Conservation (phyloP, 2,113 vertebrate genomes). For the Sarotherodon lohbergeri region DNA sequence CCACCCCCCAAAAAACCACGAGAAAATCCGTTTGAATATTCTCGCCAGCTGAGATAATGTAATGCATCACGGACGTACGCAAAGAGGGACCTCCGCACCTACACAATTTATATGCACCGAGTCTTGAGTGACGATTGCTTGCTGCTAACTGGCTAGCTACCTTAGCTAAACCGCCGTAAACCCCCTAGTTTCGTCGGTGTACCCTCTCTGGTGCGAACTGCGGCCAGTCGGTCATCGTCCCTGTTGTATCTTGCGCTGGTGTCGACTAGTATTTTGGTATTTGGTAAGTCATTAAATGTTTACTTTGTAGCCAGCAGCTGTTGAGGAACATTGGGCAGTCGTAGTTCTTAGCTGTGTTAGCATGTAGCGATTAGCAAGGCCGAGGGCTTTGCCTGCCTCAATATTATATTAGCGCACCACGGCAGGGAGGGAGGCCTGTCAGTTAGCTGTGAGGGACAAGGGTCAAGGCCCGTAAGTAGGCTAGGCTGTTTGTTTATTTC, state of each 20-base stretch:
- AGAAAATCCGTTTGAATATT: conserved; percentile 11
- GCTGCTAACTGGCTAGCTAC: conserved; percentile 51
- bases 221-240: not conserved
- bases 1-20: not conserved
- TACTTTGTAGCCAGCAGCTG: not conserved
- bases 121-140: conserved; percentile 53
- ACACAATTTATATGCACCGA: conserved; percentile 64
- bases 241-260: conserved; percentile 10
- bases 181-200: conserved; percentile 40
- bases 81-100: conserved; percentile 64
- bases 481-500: conserved; percentile 51
- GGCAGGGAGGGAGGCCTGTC: conserved; percentile 39
- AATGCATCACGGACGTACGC: conserved; percentile 60
- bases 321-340: not conserved
- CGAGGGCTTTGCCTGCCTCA: conserved; percentile 28
- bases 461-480: conserved; percentile 51
- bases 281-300: conserved; percentile 61
- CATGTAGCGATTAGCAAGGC: conserved; percentile 44
- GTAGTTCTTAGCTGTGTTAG: conserved; percentile 24
- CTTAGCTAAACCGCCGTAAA: conserved; percentile 38
- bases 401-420: conserved; percentile 9
- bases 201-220: conserved; percentile 5
- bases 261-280: conserved; percentile 36
- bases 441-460: conserved; percentile 55
- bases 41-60: conserved; percentile 64